Evolutionary conservation across 2,888 invertebrate species (phyloP).

Genomic region (Diaperis boleti): DNA sequence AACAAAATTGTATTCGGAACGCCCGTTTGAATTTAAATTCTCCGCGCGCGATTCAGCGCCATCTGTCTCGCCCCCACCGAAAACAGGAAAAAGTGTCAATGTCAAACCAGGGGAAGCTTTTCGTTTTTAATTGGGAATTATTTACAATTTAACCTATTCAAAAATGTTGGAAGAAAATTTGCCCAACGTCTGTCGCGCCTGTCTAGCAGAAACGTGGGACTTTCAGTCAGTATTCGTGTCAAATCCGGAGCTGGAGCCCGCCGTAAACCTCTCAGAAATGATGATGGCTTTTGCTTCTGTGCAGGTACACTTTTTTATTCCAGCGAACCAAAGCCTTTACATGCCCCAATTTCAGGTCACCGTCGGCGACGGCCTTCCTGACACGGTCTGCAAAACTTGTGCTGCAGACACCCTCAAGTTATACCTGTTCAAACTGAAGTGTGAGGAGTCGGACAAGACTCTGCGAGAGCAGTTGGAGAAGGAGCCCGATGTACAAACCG

Average conservation of each 20-base stretch:
- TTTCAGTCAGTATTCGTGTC: slow-evolving; percentile 63
- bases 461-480: slow-evolving; percentile 59
- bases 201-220: slow-evolving; percentile 61
- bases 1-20: too few species aligned
- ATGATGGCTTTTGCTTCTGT: slow-evolving; percentile 63
- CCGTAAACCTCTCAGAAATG: slow-evolving; percentile 64
- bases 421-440: slow-evolving; percentile 68
- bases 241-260: slow-evolving; percentile 56
- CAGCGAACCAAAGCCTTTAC: too few species aligned
- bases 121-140: slow-evolving; percentile 56
- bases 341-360: slow-evolving; percentile 62
- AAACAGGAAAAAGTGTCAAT: too few species aligned
- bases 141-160: slow-evolving; percentile 39
- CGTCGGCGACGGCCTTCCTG: slow-evolving; percentile 71
- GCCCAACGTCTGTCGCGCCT: slow-evolving; percentile 61
- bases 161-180: slow-evolving; percentile 55
- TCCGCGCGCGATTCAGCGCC: too few species aligned
- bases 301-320: slow-evolving; percentile 57
- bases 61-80: too few species aligned
- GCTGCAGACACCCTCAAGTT: slow-evolving; percentile 67
- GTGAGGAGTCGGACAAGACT: slow-evolving; percentile 65
- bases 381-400: slow-evolving; percentile 72
- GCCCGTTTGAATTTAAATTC: too few species aligned
- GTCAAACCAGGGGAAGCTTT: slow-evolving; percentile 30
- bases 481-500: slow-evolving; percentile 43